Evolutionary conservation across 2,113 vertebrate genomes (phyloP), one percentile per base, ranked within the genome.

Genomic region (Sapayoa aenigma): DNA sequence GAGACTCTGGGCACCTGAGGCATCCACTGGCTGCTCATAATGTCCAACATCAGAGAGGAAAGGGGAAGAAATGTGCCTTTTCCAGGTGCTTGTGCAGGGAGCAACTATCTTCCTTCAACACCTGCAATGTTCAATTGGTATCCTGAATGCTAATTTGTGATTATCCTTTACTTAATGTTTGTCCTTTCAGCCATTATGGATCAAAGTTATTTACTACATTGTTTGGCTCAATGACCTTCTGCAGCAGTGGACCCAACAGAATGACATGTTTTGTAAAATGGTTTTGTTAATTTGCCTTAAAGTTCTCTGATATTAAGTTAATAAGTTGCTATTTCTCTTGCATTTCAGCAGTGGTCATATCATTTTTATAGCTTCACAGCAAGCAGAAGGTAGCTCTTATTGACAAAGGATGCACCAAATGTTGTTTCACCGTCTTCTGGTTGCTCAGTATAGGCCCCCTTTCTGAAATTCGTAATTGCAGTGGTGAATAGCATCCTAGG

Each of bases 21-120:
- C 14, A 3, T n/a, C 9, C 16, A 41, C 31, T 7, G 2, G 9
- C n/a, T 5, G 1, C 11, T 22, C 0, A 0, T 17, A 5, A 5
- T 9, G 3, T 41, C 42, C 8, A 5, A 3, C 5, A 21, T 9
- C 12, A 0, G 1, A 55, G 59, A 62, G 50, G 18, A 86, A 84
- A 69, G n/a, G 33, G n/a, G n/a, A 78, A 62, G 67, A 87, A 86
- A 59, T 0, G 0, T 35, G 20, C 13, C 13, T 80, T 88, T 77
- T 68, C 27, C 46, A 79, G 28, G 59, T 6, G 1, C 46, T 86
- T 83, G 8, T 3, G 20, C n/a, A 41, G 60, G 56, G 31, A 88
- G 46, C 9, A 85, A 19, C 72, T 56, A 9, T 65, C 65, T 71
- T 95, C 14, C 33, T 44, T 75, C 44, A 53, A 42, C 44, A 88